Evolutionary conservation across 2,888 invertebrate species (phyloP).

Genomic region (Limnephilus rhombicus): DNA sequence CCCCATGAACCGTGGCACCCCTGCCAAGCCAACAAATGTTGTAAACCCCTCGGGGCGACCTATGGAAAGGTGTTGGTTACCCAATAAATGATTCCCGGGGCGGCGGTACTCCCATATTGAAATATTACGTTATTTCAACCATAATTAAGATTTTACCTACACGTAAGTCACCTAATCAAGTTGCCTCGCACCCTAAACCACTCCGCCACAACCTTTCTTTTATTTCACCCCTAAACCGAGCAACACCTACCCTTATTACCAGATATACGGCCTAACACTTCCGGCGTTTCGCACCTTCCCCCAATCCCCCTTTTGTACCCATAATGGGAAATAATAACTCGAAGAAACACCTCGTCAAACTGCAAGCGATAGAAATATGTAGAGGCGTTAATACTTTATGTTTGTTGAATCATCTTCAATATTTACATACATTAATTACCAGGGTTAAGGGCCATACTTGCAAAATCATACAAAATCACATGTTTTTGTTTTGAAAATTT

Average conservation of each 20-base stretch:
- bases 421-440: neutral
- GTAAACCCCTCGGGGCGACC: no score
- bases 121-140: no score
- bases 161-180: neutral
- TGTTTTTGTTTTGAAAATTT: no score
- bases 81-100: no score
- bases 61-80: no score
- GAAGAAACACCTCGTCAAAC: neutral
- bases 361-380: neutral
- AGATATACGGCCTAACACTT: neutral
- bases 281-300: neutral
- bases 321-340: neutral
- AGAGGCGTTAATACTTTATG: neutral
- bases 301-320: neutral
- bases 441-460: no score
- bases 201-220: neutral
- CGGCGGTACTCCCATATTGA: no score
- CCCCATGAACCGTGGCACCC: no score
- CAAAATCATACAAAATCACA: no score
- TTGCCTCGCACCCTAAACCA: neutral
- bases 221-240: neutral
- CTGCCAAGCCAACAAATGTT: no score
- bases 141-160: neutral
- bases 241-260: constrained; percentile 1
- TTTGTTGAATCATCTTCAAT: neutral